Conservation (phyloP, 2,113 vertebrate species). For the Megaleporinus macrocephalus region DNA sequence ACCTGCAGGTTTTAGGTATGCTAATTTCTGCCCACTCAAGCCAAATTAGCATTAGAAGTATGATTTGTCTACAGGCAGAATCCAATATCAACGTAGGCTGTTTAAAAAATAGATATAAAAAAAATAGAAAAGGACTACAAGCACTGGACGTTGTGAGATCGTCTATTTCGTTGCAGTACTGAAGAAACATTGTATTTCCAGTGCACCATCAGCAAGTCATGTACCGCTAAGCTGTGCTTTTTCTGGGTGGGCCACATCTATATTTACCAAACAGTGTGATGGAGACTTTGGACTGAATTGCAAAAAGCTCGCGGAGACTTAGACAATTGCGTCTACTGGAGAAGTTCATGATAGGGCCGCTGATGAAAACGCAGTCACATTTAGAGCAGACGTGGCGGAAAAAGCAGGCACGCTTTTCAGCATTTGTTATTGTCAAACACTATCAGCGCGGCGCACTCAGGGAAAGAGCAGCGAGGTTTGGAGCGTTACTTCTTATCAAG, state of each 20-base stretch:
- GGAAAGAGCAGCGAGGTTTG: neutral
- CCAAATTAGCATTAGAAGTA: no score
- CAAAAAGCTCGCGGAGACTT: neutral
- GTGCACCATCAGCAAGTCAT: neutral
- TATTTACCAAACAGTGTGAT: neutral
- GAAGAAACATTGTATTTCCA: no score
- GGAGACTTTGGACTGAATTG: neutral
- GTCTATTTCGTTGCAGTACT: neutral
- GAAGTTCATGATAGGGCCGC: neutral
- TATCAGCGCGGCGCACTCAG: constrained; percentile 6
- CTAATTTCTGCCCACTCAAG: no score
- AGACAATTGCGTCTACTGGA: neutral
- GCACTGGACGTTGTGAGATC: no score
- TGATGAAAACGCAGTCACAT: constrained; percentile 19
- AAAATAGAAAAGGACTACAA: no score
- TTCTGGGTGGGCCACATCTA: neutral
- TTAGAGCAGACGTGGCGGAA: neutral
- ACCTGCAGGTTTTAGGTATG: no score
- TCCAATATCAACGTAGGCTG: no score
- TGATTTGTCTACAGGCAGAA: no score
- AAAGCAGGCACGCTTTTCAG: neutral
- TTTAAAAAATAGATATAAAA: no score
- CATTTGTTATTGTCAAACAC: constrained; percentile 18
- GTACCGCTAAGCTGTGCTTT: neutral
- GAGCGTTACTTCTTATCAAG: constrained; percentile 5